These are phyloP conservation scores for Pachypsylla venusta DNA, from an alignment of 1,140 invertebrate genomes.

Conservation along the genomic window DNA sequence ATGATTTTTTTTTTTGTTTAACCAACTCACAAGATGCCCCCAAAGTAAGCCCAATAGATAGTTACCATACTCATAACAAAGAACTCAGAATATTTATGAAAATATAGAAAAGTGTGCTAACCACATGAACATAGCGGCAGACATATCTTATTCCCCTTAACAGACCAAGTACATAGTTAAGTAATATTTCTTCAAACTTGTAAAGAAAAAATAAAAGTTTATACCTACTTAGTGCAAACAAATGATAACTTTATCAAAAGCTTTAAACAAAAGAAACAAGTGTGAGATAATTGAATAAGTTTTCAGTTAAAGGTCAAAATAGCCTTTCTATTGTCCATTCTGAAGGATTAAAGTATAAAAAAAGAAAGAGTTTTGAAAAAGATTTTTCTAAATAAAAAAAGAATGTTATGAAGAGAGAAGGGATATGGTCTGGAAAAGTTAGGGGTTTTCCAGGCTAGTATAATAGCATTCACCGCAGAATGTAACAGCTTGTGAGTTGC, in stretches of 20 bases:
- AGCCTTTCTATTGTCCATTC: conserved; percentile 7
- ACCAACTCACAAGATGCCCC: too few relatives aligned
- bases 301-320: conserved; percentile 8
- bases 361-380: conserved; percentile 5
- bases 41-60: too few relatives aligned
- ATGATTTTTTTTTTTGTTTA: too few relatives aligned
- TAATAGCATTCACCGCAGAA: conserved; percentile 9
- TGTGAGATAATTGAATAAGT: conserved; percentile 9
- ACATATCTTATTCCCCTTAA: too few relatives aligned
- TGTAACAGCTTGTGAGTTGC: conserved; percentile 6
- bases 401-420: neutral
- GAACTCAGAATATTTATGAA: too few relatives aligned
- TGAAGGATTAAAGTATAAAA: conserved; percentile 6
- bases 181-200: too few relatives aligned
- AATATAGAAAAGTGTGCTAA: too few relatives aligned
- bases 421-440: neutral
- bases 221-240: too few relatives aligned
- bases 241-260: conserved; percentile 10
- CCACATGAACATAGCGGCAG: too few relatives aligned
- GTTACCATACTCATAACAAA: too few relatives aligned
- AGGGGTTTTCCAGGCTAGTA: neutral
- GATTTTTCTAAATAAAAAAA: neutral
- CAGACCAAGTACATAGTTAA: too few relatives aligned
- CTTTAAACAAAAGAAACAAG: neutral
- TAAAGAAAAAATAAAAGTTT: too few relatives aligned